Evolutionary conservation across 2,113 vertebrate genomes (phyloP), one percentile per base, ranked within the genome.

Genomic region (Eurypyga helias): DNA sequence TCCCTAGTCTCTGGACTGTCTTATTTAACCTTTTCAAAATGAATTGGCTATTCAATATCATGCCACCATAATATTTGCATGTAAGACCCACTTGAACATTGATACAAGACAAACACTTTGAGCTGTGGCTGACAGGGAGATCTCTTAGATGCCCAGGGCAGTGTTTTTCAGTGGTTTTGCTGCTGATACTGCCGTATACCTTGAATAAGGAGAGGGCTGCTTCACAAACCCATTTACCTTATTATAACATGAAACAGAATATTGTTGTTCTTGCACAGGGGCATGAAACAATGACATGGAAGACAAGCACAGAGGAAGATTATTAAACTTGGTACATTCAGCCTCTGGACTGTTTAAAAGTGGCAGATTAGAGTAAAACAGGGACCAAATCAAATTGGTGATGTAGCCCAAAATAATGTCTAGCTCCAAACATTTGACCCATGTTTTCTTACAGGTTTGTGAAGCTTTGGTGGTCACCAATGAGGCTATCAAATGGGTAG

Each of bases 401-500:
- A 29, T 67, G 4, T 26, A 43, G 17, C 26, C 38, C 36, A 64
- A 24, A 16, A 13, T 7, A 20, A 17, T 12, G 3, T 17, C 23
- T 19, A 58, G 6, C 6, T 91, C 13, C 48, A 79, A 67, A 79
- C 2, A 33, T 25, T 57, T 52, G 28, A 18, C 13, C 17, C 23
- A 4, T 11, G 13, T 28, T 71, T 82, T 84, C 3, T 49, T 36
- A 14, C 7, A 71, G 31, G 23, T 9, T 45, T 49, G 24, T 16
- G 25, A 71, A 46, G 7, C 31, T 86, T 49, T 73, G 21, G 4
- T 45, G 11, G 6, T 55, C n/a, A 45, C 9, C 17, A 28, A 0
- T 24, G 36, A 45, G 7, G 24, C 1, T 38, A 20, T 31, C 10
- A 33, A 62, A 45, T 5, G 55, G 1, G 2, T 19, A 15, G 1